Conservation (phyloP, 2,888 invertebrate genomes). For the Acanthosepion pharaonis region DNA sequence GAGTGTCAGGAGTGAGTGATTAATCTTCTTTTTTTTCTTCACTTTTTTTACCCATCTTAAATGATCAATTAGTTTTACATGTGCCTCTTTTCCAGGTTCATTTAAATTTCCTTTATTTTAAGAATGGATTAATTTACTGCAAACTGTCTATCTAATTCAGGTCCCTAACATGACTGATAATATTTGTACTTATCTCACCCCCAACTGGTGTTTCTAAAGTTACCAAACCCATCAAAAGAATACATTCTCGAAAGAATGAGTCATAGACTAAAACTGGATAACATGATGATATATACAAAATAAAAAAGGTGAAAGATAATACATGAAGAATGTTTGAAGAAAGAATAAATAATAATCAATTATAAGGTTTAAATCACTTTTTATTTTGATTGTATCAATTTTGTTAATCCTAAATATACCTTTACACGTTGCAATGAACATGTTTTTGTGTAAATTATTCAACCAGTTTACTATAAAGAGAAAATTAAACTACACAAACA, state of each 20-base stretch:
- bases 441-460: too few relatives aligned
- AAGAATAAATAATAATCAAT: too few relatives aligned
- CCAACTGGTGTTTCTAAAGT: neutral
- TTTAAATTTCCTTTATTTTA: neutral
- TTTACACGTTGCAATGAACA: too few relatives aligned
- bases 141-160: neutral
- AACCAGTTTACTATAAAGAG: too few relatives aligned
- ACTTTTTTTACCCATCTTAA: neutral
- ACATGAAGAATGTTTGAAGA: too few relatives aligned
- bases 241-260: neutral
- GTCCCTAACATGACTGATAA: neutral
- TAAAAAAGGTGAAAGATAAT: too few relatives aligned
- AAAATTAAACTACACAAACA: too few relatives aligned
- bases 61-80: neutral
- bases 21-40: neutral
- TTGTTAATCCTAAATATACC: too few relatives aligned
- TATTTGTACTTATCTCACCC: neutral
- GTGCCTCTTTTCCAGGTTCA: neutral
- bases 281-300: neutral
- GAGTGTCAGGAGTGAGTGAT: conserved; percentile 53
- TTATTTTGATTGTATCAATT: too few relatives aligned
- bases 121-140: neutral
- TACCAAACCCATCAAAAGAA: neutral
- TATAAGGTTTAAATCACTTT: too few relatives aligned
- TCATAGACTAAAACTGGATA: neutral